Evolutionary conservation across 1,140 invertebrate genomes (phyloP), one percentile per base, ranked within the genome.

Genomic region (Macrosteles quadrilineatus): DNA sequence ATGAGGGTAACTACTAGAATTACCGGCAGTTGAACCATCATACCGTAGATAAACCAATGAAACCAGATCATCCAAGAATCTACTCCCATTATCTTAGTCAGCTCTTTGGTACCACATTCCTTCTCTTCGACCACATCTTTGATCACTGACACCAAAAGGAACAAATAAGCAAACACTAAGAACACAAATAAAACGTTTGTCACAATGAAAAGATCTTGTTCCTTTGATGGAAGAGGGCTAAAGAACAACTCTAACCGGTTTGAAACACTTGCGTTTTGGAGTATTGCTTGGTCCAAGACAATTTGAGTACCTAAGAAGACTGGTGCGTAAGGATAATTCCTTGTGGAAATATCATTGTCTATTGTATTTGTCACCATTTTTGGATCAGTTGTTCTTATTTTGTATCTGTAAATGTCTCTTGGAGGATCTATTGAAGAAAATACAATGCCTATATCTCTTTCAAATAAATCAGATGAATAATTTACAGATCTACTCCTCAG

Each of bases 71-170:
- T 77, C 83, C 85, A 89, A 62, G 82, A 83, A 67, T 82, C 82
- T 53, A 90, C 73, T 9, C 89, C 89, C 83, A 88, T 88, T 80
- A 90, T 87, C 79, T 87, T 88, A 87, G 89, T 87, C 4, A 87
- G 82, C 80, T 90, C 89, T 87, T 89, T 72, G 62, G 79, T 78
- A 71, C 79, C 80, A 2, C 74, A 73, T 62, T 74, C 68, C 69
- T 80, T 81, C 73, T 81, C 79, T 69, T 80, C 74, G 25, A 59
- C 27, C 9, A 59, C 55, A n/a, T 59, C 25, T 9, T 14, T 59
- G 4, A 59, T 14, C 2, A 29, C 21, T 27, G 55, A 59, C 55
- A 23, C 21, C n/a, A 59, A 14, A 3, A 59, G 55, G 21, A 59
- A 59, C 25, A 59, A 14, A n/a, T 3, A 27, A 2, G 23, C 27